Base-by-base conservation (phyloP, 2,113 vertebrate species). In the Axis porcinus region DNA sequence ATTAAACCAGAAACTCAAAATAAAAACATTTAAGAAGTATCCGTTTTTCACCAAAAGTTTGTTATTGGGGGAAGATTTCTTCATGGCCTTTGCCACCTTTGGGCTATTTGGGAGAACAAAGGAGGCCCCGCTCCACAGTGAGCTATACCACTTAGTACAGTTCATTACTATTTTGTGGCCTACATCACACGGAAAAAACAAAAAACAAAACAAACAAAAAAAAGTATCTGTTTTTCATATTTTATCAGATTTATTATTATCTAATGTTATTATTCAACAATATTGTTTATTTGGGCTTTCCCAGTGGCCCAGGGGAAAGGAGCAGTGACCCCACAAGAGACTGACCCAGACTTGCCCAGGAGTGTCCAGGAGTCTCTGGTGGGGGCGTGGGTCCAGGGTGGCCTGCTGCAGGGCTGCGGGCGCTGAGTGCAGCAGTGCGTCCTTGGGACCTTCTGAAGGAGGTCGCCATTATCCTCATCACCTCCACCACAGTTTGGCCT, bases 351-450 rank as follows among this genome's bases (percentile, higher is more conserved):
- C 33, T 10, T 10, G 17, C 64, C 64, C 64, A 2, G 2, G n/a
- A 70, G n/a, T 12, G 67, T 23, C n/a, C n/a, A 23, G 19, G 64
- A 12, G 67, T 23, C n/a, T 21, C 17, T 0, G 64, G 17, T 0
- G n/a, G 9, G 21, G 64, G 64, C 19, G 2, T 2, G 19, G 64
- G n/a, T 23, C 2, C 0, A 4, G 0, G 0, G n/a, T 0, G 64
- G 64, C 33, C 17, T 0, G n/a, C 17, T 36, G 64, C n/a, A 36
- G 8, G 64, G 64, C 52, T 67, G 4, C 4, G n/a, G 33, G 64
- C 64, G 9, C 7, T 9, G 33, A n/a, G 64, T 17, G 7, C 16
- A 5, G 64, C 64, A n/a, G 7, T 67, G 62, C 3, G 4, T 50
- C 47, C 8, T 2, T 0, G 33, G 64, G 64, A 67, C 17, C 64